phyloP scores from a whole-genome alignment of 92 coral and sea anemone species.

The Phymanthus crucifer region DNA sequence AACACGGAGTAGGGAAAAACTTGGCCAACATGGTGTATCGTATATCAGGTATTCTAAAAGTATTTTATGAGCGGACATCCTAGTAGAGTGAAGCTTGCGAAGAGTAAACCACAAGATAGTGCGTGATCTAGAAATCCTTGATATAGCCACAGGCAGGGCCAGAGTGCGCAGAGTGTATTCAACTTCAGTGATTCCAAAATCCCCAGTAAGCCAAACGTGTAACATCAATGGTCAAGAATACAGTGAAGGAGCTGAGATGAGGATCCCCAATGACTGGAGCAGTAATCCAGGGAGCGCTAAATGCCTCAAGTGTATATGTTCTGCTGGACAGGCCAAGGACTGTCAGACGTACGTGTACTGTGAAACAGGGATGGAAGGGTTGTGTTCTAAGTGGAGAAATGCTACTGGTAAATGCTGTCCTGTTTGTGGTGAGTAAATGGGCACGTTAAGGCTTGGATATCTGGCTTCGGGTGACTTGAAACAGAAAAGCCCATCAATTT shows the following conservation, averaged over 20 bases:
- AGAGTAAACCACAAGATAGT: too few relatives aligned
- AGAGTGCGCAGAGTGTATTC: neutral
- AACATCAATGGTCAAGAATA: constrained; percentile 24
- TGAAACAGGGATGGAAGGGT: constrained; percentile 1
- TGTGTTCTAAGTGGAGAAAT: constrained; percentile 21
- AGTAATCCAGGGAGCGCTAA: neutral
- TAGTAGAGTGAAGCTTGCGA: neutral
- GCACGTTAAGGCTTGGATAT: too few relatives aligned
- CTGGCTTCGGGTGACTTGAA: too few relatives aligned
- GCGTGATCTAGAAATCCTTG: too few relatives aligned
- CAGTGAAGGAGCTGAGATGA: constrained; percentile 5
- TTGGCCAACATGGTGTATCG: constrained; percentile 33
- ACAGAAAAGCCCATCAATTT: too few relatives aligned
- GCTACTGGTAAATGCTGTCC: constrained; percentile 24
- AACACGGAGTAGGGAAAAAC: constrained; percentile 21
- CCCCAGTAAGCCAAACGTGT: constrained; percentile 5
- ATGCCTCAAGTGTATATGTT: constrained; percentile 2
- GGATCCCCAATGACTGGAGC: constrained; percentile 26
- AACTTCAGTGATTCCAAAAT: neutral
- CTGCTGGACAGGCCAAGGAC: constrained; percentile 7
- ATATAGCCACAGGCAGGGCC: neutral
- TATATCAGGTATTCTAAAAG: constrained; percentile 12
- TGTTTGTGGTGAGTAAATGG: constrained; percentile 16
- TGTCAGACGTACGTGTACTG: neutral
- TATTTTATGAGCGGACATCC: neutral